Percentiles rank a stretch among this genome's conserved stretches.
Conservation (phyloP, 2,113 vertebrate species). For the Colossoma macropomum region DNA sequence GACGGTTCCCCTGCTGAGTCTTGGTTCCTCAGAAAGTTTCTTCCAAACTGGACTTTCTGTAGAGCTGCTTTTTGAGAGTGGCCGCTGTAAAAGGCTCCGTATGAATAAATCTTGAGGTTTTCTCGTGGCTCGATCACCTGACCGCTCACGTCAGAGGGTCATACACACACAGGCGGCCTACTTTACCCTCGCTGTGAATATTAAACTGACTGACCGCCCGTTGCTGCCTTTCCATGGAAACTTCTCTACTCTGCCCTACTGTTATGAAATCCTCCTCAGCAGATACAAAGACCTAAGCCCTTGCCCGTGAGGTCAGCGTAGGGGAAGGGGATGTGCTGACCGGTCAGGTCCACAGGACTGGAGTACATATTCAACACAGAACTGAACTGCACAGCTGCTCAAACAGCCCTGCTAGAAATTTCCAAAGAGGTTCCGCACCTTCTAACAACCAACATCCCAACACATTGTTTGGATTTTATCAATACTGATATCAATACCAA, state of each 20-base stretch:
- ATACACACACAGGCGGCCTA: conserved; percentile 4
- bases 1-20: too few relatives aligned
- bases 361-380: too few relatives aligned
- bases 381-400: too few relatives aligned
- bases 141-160: conserved; percentile 6
- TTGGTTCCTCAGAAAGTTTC: too few relatives aligned
- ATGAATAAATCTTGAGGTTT: neutral
- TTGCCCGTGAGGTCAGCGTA: neutral
- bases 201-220: neutral
- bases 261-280: neutral
- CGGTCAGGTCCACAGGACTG: neutral
- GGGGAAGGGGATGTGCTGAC: neutral
- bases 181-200: neutral
- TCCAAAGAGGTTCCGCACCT: too few relatives aligned
- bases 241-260: neutral
- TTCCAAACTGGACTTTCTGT: too few relatives aligned
- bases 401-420: too few relatives aligned
- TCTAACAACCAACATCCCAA: too few relatives aligned
- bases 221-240: conserved; percentile 19
- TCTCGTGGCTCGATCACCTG: neutral
- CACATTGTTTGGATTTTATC: too few relatives aligned
- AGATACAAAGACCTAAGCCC: neutral
- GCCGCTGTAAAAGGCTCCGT: too few relatives aligned
- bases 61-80: too few relatives aligned
- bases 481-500: too few relatives aligned